phyloP scores from a whole-genome alignment of 1,140 invertebrate species.

The Pectinophora gossypiella region DNA sequence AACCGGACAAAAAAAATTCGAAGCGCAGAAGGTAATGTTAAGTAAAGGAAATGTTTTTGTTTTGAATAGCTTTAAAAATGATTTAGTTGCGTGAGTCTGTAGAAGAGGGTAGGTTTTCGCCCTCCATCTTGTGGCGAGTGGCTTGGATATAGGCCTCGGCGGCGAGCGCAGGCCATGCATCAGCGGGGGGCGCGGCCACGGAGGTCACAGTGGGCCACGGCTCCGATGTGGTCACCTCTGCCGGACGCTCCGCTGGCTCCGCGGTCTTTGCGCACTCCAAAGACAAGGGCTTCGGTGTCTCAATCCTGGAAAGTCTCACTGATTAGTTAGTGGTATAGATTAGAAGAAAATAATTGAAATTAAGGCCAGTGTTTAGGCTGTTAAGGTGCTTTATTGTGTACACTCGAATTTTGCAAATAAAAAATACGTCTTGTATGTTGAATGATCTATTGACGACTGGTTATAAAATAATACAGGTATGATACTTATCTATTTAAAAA shows the following conservation, averaged over 20 bases:
- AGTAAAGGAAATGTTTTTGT: no score
- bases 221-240: constrained; percentile 65
- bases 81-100: constrained; percentile 68
- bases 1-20: no score
- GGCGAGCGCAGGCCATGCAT: constrained; percentile 45
- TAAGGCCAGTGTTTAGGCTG: no score
- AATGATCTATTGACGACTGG: no score
- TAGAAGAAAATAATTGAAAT: background rate
- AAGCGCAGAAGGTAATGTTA: no score
- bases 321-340: background rate
- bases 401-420: no score
- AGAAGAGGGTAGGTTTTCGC: constrained; percentile 66
- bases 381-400: no score
- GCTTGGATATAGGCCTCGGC: constrained; percentile 59
- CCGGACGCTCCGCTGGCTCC: constrained; percentile 49
- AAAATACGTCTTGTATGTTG: no score
- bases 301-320: constrained; percentile 57
- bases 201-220: constrained; percentile 35
- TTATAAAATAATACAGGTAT: no score
- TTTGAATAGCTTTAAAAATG: no score
- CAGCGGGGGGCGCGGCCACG: constrained; percentile 18
- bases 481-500: no score
- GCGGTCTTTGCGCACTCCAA: constrained; percentile 46
- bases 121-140: constrained; percentile 57
- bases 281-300: constrained; percentile 63